Conservation (phyloP, 2,888 invertebrate genomes). For the Melanostoma scalare region DNA sequence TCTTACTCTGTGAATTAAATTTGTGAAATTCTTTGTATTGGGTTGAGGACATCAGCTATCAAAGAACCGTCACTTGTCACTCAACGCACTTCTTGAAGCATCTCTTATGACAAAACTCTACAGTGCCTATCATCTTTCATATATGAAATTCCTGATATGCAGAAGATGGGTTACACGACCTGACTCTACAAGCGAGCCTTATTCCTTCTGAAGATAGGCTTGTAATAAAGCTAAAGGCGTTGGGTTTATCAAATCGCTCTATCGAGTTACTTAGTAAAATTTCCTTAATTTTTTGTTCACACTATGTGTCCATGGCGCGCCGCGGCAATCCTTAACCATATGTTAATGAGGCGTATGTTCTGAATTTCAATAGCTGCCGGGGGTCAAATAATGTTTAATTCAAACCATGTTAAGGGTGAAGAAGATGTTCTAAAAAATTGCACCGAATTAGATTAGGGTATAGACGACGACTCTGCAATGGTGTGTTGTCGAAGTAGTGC, state of each 20-base stretch:
- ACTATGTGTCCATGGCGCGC: background rate
- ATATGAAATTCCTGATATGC: background rate
- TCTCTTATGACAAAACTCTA: constrained; percentile 30
- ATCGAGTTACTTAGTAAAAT: constrained; percentile 19
- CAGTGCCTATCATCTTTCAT: constrained; percentile 8
- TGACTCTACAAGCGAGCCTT: no score
- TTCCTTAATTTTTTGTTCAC: constrained; percentile 15
- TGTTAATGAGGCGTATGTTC: constrained; percentile 82
- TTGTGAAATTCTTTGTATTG: constrained; percentile 46
- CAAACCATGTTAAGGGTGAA: constrained; percentile 57
- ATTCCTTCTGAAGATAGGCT: no score
- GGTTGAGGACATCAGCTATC: constrained; percentile 35
- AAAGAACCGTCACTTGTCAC: constrained; percentile 42
- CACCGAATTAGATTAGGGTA: constrained; percentile 66
- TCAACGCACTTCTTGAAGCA: constrained; percentile 35
- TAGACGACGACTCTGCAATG: constrained; percentile 20
- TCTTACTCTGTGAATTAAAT: constrained; percentile 56
- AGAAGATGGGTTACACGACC: background rate
- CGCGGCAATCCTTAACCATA: constrained; percentile 74
- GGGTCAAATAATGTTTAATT: constrained; percentile 69
- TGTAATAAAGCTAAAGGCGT: no score
- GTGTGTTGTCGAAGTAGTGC: constrained; percentile 37
- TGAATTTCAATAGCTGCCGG: constrained; percentile 75
- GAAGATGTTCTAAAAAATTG: constrained; percentile 53
- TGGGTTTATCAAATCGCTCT: background rate